Conservation (phyloP, 1,140 invertebrate species). For the Asbolus verrucosus region DNA sequence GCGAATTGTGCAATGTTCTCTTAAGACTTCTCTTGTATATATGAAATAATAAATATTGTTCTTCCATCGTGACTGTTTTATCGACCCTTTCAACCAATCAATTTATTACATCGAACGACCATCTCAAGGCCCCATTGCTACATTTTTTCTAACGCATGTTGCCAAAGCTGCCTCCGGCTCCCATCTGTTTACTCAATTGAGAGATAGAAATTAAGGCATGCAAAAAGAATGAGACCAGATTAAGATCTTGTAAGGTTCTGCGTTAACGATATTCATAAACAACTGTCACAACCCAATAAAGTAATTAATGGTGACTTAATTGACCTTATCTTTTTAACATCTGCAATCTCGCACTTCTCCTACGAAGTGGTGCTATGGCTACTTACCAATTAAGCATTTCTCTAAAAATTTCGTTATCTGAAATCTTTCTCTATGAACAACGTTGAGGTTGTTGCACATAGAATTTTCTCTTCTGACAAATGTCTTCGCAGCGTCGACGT, state of each 20-base stretch:
- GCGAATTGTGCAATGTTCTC: constrained; percentile 51
- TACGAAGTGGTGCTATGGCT: constrained; percentile 2
- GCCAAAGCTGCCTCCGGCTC: neutral
- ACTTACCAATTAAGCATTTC: constrained; percentile 16
- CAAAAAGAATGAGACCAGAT: constrained; percentile 17
- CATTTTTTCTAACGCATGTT: too few relatives aligned
- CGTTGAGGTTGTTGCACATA: too few relatives aligned
- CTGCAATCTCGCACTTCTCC: constrained; percentile 1
- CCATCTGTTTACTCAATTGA: constrained; percentile 10
- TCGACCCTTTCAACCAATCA: neutral
- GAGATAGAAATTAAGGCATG: constrained; percentile 15
- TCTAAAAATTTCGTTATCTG: too few relatives aligned
- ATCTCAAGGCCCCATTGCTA: too few relatives aligned
- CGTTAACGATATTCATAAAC: constrained; percentile 48
- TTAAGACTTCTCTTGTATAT: constrained; percentile 40
- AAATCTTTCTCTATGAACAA: too few relatives aligned
- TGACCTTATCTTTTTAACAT: constrained; percentile 49
- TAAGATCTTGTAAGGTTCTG: constrained; percentile 28
- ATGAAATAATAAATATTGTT: constrained; percentile 43
- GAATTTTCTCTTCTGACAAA: too few relatives aligned
- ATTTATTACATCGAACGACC: too few relatives aligned
- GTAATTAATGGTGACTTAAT: constrained; percentile 56
- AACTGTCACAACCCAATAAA: constrained; percentile 54
- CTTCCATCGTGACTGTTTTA: constrained; percentile 17
- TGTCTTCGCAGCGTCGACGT: constrained; percentile 1